These are phyloP conservation scores for Parapristionchus giblindavisi DNA, from an alignment of 2,888 invertebrate species.

Conservation along the genomic window DNA sequence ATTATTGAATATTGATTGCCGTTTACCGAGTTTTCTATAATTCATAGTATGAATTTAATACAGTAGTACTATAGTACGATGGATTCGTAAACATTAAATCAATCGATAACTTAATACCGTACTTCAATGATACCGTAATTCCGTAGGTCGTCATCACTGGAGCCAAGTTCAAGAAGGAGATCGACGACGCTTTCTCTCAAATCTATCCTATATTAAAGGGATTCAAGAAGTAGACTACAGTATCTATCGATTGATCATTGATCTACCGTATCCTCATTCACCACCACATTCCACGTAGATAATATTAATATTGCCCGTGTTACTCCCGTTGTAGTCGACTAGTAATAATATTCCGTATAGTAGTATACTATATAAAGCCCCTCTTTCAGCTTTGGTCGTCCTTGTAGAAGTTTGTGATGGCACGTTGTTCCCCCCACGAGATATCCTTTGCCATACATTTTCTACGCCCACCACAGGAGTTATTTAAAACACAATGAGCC, in stretches of 20 bases:
- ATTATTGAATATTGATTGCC: background rate
- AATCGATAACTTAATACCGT: constrained; percentile 1
- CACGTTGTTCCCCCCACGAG: no score
- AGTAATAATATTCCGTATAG: no score
- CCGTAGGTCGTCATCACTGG: constrained; percentile 84
- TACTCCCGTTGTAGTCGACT: no score
- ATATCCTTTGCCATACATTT: no score
- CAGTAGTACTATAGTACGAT: background rate
- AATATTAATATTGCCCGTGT: no score
- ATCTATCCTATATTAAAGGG: constrained; percentile 94
- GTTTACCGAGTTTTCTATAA: background rate
- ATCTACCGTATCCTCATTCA: background rate
- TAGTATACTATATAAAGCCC: no score
- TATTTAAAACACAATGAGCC: no score
- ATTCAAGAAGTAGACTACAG: constrained; percentile 80
- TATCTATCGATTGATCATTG: constrained; percentile 4
- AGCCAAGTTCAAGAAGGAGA: constrained; percentile 88
- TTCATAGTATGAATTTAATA: background rate
- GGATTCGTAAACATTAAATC: background rate
- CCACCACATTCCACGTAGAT: no score
- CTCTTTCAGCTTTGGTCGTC: no score
- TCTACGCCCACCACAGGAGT: no score
- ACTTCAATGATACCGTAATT: constrained; percentile 30
- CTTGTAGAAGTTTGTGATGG: no score
- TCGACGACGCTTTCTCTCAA: constrained; percentile 90